A percentile compares a stretch with the other conserved stretches of the same genome.
These are phyloP conservation scores for Mechanitis messenoides DNA, from an alignment of 2,888 invertebrate genomes.

Conservation along the genomic window DNA sequence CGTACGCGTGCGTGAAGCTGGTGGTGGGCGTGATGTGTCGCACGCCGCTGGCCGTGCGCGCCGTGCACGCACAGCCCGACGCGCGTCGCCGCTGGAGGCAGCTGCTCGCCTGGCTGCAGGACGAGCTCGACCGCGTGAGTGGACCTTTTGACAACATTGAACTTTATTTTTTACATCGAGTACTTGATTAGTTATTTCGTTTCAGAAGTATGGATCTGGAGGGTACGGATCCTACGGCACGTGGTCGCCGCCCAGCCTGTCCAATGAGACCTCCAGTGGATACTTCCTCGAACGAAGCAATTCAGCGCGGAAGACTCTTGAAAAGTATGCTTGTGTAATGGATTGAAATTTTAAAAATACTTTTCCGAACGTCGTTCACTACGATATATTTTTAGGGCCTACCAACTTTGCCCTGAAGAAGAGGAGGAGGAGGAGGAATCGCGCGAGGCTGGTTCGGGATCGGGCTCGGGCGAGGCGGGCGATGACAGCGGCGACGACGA, in stretches of 20 bases:
- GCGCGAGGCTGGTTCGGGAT: conserved; percentile 49
- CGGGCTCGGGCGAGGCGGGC: conserved; percentile 46
- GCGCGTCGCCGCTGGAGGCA: conserved; percentile 91
- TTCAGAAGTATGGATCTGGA: conserved; percentile 75
- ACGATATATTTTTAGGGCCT: conserved; percentile 46
- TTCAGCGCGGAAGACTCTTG: conserved; percentile 91
- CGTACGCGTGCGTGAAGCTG: conserved; percentile 97
- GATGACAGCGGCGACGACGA: conserved; percentile 39
- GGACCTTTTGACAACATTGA: neutral
- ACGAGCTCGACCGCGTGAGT: conserved; percentile 88
- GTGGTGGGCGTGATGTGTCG: conserved; percentile 93
- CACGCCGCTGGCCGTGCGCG: conserved; percentile 86
- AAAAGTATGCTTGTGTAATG: conserved; percentile 50
- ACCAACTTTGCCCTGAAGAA: conserved; percentile 68
- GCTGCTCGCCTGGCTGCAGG: conserved; percentile 96
- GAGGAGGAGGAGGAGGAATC: conserved; percentile 68
- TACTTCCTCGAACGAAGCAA: conserved; percentile 96
- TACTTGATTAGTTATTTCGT: conserved; percentile 17
- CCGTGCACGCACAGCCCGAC: conserved; percentile 86
- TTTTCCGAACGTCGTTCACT: conserved; percentile 20
- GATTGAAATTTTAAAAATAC: neutral
- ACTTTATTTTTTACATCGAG: neutral
- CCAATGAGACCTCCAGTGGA: conserved; percentile 96
- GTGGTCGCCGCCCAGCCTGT: conserved; percentile 96
- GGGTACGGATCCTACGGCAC: conserved; percentile 88